These are phyloP conservation scores for Lepilemur ruficaudatus DNA, from an alignment of 2,797 vertebrate genomes.

Conservation along the genomic window DNA sequence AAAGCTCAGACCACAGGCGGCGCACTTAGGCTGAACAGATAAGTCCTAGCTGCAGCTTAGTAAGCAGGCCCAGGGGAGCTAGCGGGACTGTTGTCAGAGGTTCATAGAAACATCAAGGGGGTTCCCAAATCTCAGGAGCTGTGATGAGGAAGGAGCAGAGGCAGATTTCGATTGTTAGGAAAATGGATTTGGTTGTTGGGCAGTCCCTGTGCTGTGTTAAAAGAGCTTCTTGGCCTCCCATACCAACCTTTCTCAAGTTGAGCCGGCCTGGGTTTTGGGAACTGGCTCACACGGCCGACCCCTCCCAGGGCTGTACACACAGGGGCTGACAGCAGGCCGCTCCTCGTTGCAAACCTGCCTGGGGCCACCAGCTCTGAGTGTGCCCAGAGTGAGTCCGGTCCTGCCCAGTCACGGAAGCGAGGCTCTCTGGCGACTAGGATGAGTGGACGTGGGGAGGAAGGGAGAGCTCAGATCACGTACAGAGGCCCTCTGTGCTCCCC, in stretches of 20 bases:
- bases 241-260: neutral
- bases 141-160: neutral
- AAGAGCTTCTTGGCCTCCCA: neutral
- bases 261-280: neutral
- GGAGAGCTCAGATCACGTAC: neutral
- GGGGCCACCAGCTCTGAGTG: too few species aligned
- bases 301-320: accelerated
- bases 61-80: neutral
- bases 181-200: neutral
- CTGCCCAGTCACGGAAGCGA: neutral
- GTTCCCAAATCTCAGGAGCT: neutral
- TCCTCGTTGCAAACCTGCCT: neutral
- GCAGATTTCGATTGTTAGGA: neutral
- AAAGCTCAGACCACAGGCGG: neutral
- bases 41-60: neutral
- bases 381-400: neutral
- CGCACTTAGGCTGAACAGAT: neutral
- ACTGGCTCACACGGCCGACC: neutral
- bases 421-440: neutral
- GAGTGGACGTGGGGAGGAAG: accelerated
- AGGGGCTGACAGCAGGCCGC: neutral
- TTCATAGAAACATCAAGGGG: neutral
- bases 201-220: neutral
- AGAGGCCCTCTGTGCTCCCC: neutral
- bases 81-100: neutral